phyloP scores from a whole-genome alignment of 2,888 invertebrate genomes.

The Hetaerina titia region DNA sequence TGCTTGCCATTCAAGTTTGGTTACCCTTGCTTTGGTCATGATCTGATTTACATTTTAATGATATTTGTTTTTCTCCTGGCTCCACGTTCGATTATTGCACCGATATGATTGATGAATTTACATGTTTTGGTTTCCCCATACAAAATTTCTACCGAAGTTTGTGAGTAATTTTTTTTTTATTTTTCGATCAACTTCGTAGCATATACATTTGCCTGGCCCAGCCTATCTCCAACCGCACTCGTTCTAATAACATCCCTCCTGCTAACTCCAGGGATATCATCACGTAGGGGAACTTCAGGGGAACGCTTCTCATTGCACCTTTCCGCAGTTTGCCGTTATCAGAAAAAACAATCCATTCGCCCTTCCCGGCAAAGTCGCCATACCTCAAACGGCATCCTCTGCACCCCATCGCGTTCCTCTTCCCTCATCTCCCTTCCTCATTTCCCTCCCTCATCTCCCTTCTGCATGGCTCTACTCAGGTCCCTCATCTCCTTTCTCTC shows the following conservation, averaged over 20 bases:
- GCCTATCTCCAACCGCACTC: background rate
- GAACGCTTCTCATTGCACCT: background rate
- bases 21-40: background rate
- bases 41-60: background rate
- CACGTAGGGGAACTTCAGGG: background rate
- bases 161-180: background rate
- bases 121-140: background rate
- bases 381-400: background rate
- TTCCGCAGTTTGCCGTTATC: background rate
- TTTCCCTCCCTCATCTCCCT: background rate
- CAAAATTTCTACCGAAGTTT: background rate
- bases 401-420: background rate
- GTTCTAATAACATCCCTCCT: background rate
- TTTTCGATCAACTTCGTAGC: background rate
- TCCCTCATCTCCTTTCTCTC: background rate
- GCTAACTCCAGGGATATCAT: background rate
- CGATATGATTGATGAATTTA: background rate
- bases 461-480: no score
- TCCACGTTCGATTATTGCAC: background rate
- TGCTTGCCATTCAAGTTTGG: background rate
- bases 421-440: background rate
- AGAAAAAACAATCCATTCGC: background rate
- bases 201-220: background rate
- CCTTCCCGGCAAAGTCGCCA: background rate
- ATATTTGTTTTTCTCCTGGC: background rate